These are phyloP conservation scores for Xiphophorus maculatus DNA, from an alignment of 2,113 vertebrate genomes.

Conservation along the genomic window DNA sequence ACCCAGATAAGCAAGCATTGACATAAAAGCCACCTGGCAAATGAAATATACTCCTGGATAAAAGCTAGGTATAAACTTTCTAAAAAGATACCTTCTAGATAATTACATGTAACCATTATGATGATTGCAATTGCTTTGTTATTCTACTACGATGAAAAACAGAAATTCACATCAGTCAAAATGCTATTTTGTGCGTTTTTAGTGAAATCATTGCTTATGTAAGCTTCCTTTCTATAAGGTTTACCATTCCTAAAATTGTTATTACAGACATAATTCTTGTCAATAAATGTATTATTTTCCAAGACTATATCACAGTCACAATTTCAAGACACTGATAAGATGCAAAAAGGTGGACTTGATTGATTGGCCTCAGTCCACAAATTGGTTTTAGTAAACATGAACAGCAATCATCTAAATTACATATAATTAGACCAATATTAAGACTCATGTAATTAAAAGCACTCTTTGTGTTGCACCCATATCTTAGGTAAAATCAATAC, in stretches of 20 bases:
- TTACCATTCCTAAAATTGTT: too few species aligned
- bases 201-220: too few species aligned
- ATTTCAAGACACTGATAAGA: too few species aligned
- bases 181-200: too few species aligned
- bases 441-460: too few species aligned
- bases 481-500: not conserved
- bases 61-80: not conserved
- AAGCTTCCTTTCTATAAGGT: too few species aligned
- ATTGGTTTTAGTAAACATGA: not conserved
- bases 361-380: too few species aligned
- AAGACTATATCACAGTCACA: too few species aligned
- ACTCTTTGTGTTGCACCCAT: not conserved
- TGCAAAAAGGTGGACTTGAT: too few species aligned
- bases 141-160: not conserved
- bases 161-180: not conserved
- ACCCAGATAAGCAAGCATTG: not conserved
- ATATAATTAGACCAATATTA: not conserved
- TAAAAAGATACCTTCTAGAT: not conserved
- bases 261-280: too few species aligned
- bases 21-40: slow-evolving; percentile 21
- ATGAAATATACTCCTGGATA: not conserved
- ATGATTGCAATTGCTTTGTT: not conserved
- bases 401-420: not conserved
- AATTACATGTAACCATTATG: not conserved
- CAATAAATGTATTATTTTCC: too few species aligned